Percentiles rank a stretch among this genome's conserved stretches.
Conservation (phyloP, 1,140 invertebrate genomes). For the Archegozetes longisetosus region DNA sequence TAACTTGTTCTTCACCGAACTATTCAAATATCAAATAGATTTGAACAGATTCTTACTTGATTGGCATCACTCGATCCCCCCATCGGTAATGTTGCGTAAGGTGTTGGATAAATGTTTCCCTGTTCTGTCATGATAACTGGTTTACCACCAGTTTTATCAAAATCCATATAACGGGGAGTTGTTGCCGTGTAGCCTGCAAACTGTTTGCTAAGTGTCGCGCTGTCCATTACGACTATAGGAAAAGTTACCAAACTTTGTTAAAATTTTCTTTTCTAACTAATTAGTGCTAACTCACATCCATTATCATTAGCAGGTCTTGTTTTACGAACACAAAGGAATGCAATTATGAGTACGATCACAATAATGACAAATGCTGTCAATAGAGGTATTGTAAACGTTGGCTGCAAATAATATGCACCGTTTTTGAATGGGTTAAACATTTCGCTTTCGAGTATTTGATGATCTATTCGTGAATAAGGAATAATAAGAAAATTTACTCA, state of each 20-base stretch:
- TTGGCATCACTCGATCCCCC: background rate
- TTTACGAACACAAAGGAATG: slow-evolving; percentile 20
- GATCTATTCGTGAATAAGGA: background rate
- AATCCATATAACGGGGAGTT: slow-evolving; percentile 15
- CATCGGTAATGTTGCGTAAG: slow-evolving; percentile 15
- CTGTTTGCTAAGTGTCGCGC: slow-evolving; percentile 7
- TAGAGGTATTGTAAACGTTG: slow-evolving; percentile 18
- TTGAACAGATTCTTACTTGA: background rate
- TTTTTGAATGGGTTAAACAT: background rate
- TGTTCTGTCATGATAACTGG: slow-evolving; percentile 4
- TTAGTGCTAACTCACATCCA: background rate
- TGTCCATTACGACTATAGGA: slow-evolving; percentile 1
- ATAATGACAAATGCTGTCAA: slow-evolving; percentile 18
- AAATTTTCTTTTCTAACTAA: background rate
- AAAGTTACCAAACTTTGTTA: background rate
- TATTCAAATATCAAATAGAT: background rate
- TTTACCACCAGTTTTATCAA: slow-evolving; percentile 5
- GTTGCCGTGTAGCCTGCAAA: slow-evolving; percentile 11
- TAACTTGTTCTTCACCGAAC: background rate
- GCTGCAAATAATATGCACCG: slow-evolving; percentile 18
- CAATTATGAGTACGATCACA: slow-evolving; percentile 19
- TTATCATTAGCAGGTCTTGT: slow-evolving; percentile 1
- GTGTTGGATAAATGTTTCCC: slow-evolving; percentile 12
- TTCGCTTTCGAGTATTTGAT: background rate
- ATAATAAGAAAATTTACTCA: background rate